Evolutionary conservation across 2,888 invertebrate species (phyloP).

Genomic region (Limnephilus rhombicus): DNA sequence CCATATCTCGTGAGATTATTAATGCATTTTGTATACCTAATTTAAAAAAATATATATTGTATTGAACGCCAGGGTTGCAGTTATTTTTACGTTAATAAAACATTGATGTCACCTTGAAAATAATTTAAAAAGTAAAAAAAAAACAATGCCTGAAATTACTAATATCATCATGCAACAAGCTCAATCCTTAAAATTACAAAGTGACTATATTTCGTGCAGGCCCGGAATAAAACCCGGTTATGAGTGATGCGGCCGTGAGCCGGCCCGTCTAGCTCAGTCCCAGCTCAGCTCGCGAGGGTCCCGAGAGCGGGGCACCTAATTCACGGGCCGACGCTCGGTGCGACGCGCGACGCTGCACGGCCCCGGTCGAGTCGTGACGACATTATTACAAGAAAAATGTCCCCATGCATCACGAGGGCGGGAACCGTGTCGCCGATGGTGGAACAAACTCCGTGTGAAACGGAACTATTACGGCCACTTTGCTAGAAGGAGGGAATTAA

Average conservation of each 20-base stretch:
- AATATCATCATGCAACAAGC: neutral
- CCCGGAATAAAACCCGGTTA: neutral
- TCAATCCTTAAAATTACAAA: slow-evolving; percentile 30
- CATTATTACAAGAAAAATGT: slow-evolving; percentile 32
- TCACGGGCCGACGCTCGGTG: neutral
- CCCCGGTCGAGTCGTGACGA: slow-evolving; percentile 26
- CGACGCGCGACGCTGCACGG: neutral
- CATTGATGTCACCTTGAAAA: too few species aligned
- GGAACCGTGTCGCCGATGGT: slow-evolving; percentile 28
- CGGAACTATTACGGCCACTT: neutral
- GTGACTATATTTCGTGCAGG: neutral
- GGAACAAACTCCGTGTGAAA: neutral
- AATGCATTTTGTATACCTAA: too few species aligned
- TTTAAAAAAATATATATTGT: too few species aligned
- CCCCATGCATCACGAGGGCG: slow-evolving; percentile 33
- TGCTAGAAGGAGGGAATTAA: neutral
- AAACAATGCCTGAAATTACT: too few species aligned
- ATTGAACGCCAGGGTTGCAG: too few species aligned
- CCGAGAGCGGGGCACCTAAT: neutral
- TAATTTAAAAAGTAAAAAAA: too few species aligned
- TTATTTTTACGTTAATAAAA: too few species aligned
- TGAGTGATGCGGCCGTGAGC: slow-evolving; percentile 22
- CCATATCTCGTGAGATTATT: too few species aligned
- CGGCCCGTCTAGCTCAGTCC: neutral
- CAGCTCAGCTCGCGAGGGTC: neutral